Evolutionary conservation across 2,888 invertebrate genomes (phyloP).

Genomic region (Metopia argyrocephala): DNA sequence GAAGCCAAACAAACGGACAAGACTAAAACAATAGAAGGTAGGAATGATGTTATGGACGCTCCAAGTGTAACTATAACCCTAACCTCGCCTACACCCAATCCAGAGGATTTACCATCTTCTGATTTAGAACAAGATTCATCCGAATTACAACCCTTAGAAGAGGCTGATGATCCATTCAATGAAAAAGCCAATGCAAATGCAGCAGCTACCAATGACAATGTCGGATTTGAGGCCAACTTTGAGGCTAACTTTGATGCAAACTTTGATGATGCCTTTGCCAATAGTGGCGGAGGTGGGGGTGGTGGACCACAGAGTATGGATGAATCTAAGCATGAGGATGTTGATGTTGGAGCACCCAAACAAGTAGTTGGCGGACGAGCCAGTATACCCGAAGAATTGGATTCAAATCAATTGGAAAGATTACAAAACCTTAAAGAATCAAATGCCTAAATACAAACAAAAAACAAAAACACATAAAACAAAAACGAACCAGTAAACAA

Average conservation of each 20-base stretch:
- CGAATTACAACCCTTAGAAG: conserved; percentile 71
- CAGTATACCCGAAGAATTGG: conserved; percentile 92
- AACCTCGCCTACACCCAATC: conserved; percentile 69
- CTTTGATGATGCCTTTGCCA: conserved; percentile 79
- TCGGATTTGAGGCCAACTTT: conserved; percentile 71
- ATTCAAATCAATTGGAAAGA: conserved; percentile 91
- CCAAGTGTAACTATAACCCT: conserved; percentile 68
- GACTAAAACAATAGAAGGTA: conserved; percentile 70
- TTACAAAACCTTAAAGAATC: conserved; percentile 94
- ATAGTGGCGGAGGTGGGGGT: conserved; percentile 65
- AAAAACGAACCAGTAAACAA: no score
- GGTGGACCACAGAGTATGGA: conserved; percentile 64
- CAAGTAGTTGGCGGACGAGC: conserved; percentile 88
- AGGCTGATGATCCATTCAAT: conserved; percentile 74
- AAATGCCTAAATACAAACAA: conserved; percentile 84
- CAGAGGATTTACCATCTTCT: conserved; percentile 68
- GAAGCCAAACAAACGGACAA: conserved; percentile 60
- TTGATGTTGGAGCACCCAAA: conserved; percentile 80
- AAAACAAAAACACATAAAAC: no score
- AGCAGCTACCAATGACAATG: conserved; percentile 48
- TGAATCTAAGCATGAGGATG: conserved; percentile 69
- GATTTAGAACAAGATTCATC: conserved; percentile 70
- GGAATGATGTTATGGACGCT: conserved; percentile 58
- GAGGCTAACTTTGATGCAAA: conserved; percentile 78
- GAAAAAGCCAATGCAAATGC: conserved; percentile 69